Conservation (phyloP, 2,888 invertebrate species). For the Caenorhabditis virilis region DNA sequence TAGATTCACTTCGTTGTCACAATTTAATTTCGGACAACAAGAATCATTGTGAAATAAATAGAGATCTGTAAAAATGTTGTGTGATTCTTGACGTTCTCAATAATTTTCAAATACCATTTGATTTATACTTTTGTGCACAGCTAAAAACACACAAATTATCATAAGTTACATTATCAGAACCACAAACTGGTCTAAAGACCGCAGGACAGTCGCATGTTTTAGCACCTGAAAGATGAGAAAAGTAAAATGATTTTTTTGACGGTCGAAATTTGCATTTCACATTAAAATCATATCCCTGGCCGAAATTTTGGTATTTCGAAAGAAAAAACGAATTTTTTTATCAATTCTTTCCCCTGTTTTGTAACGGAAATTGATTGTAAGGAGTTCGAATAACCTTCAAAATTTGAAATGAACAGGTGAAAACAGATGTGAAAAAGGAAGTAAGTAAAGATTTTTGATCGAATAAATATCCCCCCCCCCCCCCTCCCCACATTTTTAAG, state of each 20-base stretch:
- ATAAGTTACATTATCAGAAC: conserved; percentile 59
- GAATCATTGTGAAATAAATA: conserved; percentile 55
- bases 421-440: no score
- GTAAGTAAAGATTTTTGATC: no score
- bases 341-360: background rate
- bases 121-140: conserved; percentile 45
- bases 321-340: background rate
- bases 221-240: no score
- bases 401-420: no score
- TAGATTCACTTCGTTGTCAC: conserved; percentile 40
- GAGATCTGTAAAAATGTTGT: conserved; percentile 47
- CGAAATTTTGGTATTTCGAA: background rate
- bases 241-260: conserved; percentile 2
- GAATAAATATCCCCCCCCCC: no score
- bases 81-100: conserved; percentile 3
- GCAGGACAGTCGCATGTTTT: conserved; percentile 57
- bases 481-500: no score
- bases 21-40: conserved; percentile 57
- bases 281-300: background rate
- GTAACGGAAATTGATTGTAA: no score
- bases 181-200: conserved; percentile 55
- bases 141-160: conserved; percentile 54
- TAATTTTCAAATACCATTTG: conserved; percentile 15
- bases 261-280: background rate
- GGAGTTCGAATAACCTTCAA: no score